phyloP scores from a whole-genome alignment of 2,888 invertebrate species.

The Drosophila emarginata region DNA sequence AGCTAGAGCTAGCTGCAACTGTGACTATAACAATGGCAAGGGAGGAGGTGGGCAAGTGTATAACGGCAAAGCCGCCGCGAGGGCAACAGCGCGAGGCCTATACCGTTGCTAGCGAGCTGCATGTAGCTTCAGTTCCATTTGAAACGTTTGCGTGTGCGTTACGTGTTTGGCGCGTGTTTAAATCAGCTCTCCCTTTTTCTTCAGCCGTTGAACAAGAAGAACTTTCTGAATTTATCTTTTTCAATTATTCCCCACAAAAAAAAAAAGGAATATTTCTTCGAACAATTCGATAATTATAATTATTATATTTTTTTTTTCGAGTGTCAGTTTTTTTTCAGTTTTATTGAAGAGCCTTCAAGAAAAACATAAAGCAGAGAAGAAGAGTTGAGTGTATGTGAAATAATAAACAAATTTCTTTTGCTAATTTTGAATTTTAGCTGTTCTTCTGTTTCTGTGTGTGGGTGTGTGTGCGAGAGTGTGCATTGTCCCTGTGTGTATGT shows the following conservation, averaged over 20 bases:
- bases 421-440: neutral
- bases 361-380: neutral
- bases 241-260: neutral
- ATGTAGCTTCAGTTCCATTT: constrained; percentile 78
- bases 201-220: constrained; percentile 8
- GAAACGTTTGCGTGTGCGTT: constrained; percentile 82
- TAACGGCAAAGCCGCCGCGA: neutral
- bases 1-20: constrained; percentile 13
- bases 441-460: neutral
- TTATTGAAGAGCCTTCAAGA: constrained; percentile 3
- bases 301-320: constrained; percentile 1
- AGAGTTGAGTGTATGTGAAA: constrained; percentile 3
- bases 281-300: neutral
- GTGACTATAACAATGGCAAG: neutral
- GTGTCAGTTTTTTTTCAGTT: neutral
- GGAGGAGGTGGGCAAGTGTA: neutral
- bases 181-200: constrained; percentile 23
- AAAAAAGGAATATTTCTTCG: neutral
- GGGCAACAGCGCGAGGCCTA: constrained; percentile 47
- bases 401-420: neutral
- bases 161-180: constrained; percentile 57
- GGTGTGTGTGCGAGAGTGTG: neutral
- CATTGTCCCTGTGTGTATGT: neutral
- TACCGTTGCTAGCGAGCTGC: constrained; percentile 51
- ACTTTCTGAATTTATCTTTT: neutral